A percentile compares a stretch with the other conserved stretches of the same genome.
These are phyloP conservation scores for Maconellicoccus hirsutus DNA, from an alignment of 1,140 invertebrate genomes.

Conservation along the genomic window DNA sequence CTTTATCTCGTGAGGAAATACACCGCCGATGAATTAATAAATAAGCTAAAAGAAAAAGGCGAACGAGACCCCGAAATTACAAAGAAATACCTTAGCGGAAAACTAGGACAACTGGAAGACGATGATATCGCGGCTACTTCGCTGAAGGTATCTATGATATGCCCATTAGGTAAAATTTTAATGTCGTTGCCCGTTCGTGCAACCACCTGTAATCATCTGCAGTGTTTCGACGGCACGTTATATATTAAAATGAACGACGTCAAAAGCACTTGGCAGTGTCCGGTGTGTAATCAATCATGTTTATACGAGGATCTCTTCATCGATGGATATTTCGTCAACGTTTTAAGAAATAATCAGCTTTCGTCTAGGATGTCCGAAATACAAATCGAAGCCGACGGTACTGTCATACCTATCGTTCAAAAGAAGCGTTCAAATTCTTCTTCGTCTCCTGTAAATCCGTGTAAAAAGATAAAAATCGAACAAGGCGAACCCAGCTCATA, in stretches of 20 bases:
- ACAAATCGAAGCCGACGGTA: constrained; percentile 12
- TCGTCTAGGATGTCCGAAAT: not conserved
- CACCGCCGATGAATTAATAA: constrained; percentile 66
- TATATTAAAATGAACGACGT: constrained; percentile 98
- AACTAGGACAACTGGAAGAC: constrained; percentile 24
- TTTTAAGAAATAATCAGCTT: not conserved
- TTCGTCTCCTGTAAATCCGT: not conserved
- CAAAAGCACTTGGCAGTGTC: constrained; percentile 96
- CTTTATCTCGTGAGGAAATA: constrained; percentile 80
- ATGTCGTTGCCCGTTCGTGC: constrained; percentile 83
- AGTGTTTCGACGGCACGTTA: constrained; percentile 92
- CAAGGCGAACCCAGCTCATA: not conserved
- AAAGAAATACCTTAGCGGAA: constrained; percentile 33
- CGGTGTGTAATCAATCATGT: constrained; percentile 75
- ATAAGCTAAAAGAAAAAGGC: constrained; percentile 72
- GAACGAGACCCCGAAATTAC: constrained; percentile 80
- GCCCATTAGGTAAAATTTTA: constrained; percentile 87
- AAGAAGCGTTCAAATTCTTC: not conserved
- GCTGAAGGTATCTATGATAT: constrained; percentile 33
- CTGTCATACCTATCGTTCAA: not conserved
- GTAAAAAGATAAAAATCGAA: not conserved
- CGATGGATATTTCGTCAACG: not conserved
- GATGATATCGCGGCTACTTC: constrained; percentile 26
- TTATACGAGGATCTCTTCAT: constrained; percentile 22
- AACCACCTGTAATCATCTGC: constrained; percentile 86